Base-by-base conservation (phyloP, 2,888 invertebrate genomes). In the Epistrophella euchroma region DNA sequence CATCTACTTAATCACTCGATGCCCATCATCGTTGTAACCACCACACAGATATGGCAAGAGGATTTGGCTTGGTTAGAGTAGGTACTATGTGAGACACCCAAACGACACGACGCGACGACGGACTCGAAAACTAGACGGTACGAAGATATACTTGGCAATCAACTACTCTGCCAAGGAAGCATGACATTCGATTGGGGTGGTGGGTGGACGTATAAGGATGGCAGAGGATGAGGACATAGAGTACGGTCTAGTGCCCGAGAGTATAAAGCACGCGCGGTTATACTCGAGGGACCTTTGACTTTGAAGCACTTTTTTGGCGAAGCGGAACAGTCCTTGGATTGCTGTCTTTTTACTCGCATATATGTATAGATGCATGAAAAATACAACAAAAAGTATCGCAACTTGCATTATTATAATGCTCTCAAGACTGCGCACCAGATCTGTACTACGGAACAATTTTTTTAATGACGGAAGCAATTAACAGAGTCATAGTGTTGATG, bases 1-100 rank as follows among this genome's bases (percentile, higher is more conserved):
- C 86, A 82, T 86, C 86, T 78, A 86, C 78, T 86, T 86, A 86
- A 86, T 86, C 86, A 86, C 77, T 86, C 82, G 77, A 77, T 82
- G 86, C 77, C 82, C 86, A 82, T 86, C 86, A 86, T 82, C 25
- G 52, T 74, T 73, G 82, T 74, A 85, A 73, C 19, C 66, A n/a
- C 25, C 32, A 37, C 60, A 60, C 83, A 76, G 81, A 80, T 85
- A 73, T 77, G 72, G 80, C 47, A 85, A 76, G 52, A 60, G 79
- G 75, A 50, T 76, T 84, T 64, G 64, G n/a, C 22, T 37, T 62
- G 37, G 13, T 55, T 22, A 37, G 58, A 60, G 64, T n/a, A 60
- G 45, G 47, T n/a, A 43, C 28, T 62, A 19, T 62, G 35, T 60
- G 47, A 45, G 60, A 62, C 40, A 72, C 47, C 45, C 11, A 70